Base-by-base conservation (phyloP, 1,140 invertebrate species). In the Psilanteris sp. region DNA sequence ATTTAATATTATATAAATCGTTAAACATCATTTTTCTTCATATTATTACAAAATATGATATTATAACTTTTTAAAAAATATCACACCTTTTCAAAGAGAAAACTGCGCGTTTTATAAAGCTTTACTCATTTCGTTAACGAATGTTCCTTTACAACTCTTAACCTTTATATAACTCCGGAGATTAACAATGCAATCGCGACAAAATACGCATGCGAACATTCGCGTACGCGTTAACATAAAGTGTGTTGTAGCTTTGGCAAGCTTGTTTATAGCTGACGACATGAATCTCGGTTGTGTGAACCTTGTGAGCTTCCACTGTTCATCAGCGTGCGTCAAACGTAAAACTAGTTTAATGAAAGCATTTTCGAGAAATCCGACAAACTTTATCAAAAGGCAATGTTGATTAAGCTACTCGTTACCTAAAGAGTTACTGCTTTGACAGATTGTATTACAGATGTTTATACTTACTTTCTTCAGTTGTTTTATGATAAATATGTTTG, bases 281-380 rank as follows among this genome's bases (percentile, higher is more conserved):
- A 41, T 10, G 39, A 67, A 67, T 67, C 36, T 46, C 50, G 27
- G 54, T 67, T 67, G 50, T 46, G 44, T 46, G 31, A 55, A 55
- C 18, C 37, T 54, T 34, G 48, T 37, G 18, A 55, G 31, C 62
- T 55, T 44, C 48, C 50, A 34, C 13, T 34, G 39, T 55, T 67
- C 62, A 55, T 67, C 39, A 55, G 24, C 16, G 10, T 15, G 36
- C 31, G 29, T 55, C 48, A 55, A 67, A 46, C 22, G 41, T 67
- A 67, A 67, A 67, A 67, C 62, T 46, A 67, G 39, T 67, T 66
- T 66, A 54, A 67, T 67, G 31, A 67, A 67, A 67, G 29, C 41
- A 36, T 55, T 67, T 67, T 67, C 22, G 31, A 44, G 61, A 44
- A 52, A 44, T 66, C 18, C 26, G 46, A 32, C 36, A 41, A 64